Evolutionary conservation across 2,888 invertebrate species (phyloP).

Genomic region (Boloria euphrosyne): DNA sequence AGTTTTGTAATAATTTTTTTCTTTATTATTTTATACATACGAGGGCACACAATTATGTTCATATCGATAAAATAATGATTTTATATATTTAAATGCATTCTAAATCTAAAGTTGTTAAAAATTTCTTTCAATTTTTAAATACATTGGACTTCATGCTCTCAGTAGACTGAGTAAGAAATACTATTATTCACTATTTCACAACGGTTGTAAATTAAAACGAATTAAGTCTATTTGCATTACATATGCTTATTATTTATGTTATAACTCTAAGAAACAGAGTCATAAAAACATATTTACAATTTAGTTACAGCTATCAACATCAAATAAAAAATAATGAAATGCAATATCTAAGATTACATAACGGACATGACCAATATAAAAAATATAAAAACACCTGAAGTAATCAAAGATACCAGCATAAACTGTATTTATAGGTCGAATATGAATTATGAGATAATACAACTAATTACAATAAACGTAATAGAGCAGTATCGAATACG

Average conservation of each 20-base stretch:
- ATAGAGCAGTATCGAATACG: conserved; percentile 52
- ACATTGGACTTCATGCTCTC: no score
- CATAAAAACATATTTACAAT: conserved; percentile 19
- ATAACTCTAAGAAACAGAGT: neutral
- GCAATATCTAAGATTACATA: conserved; percentile 4
- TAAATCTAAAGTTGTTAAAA: no score
- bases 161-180: no score
- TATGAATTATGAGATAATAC: conserved; percentile 34
- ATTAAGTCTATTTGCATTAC: no score
- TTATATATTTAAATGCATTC: no score
- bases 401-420: conserved; percentile 21
- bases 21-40: no score
- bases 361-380: conserved; percentile 21
- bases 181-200: no score
- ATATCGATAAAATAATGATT: no score
- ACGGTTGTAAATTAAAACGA: no score
- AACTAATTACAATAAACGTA: conserved; percentile 44
- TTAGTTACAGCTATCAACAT: neutral
- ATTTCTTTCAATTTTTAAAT: no score
- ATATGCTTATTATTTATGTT: neutral
- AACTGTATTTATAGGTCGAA: conserved; percentile 27
- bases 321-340: conserved; percentile 11
- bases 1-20: no score
- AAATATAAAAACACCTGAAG: conserved; percentile 24
- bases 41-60: no score